phyloP scores from a whole-genome alignment of 2,113 vertebrate species.

The Perognathus longimembris region DNA sequence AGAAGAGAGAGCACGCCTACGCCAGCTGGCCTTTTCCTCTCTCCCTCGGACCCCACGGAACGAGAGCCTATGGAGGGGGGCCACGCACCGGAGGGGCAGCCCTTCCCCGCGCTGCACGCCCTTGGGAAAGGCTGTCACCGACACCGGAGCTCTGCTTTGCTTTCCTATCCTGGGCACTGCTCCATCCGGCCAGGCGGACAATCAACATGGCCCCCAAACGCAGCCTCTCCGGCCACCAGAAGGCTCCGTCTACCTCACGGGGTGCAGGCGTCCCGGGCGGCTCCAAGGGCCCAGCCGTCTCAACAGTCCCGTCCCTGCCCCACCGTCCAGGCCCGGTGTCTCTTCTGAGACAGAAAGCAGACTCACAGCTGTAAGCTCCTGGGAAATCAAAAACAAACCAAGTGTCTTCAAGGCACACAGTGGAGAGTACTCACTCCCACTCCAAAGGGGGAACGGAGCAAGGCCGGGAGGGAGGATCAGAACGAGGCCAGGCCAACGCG shows the following conservation, averaged over 20 bases:
- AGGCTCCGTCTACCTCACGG: neutral
- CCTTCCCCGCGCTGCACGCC: neutral
- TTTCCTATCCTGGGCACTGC: neutral
- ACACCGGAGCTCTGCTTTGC: neutral
- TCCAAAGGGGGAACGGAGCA: neutral
- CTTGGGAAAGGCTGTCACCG: neutral
- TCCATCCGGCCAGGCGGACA: no score
- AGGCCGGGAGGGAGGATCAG: rapidly evolving
- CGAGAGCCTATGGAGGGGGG: no score
- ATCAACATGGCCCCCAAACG: neutral
- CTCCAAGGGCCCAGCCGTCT: neutral
- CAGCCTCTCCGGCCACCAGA: no score
- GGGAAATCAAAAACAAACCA: neutral
- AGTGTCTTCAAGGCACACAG: neutral
- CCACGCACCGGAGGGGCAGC: no score
- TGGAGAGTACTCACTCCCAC: no score
- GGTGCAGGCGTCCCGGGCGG: no score
- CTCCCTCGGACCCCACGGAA: neutral
- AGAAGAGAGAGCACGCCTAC: neutral
- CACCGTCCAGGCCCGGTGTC: neutral
- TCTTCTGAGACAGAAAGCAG: neutral
- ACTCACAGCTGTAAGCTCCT: no score
- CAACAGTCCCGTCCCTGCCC: no score
- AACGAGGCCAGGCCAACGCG: neutral
- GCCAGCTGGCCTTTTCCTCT: neutral